Percentiles rank a stretch among this genome's conserved stretches.
These are phyloP conservation scores for Onychostruthus taczanowskii DNA, from an alignment of 2,113 vertebrate genomes.

Conservation along the genomic window DNA sequence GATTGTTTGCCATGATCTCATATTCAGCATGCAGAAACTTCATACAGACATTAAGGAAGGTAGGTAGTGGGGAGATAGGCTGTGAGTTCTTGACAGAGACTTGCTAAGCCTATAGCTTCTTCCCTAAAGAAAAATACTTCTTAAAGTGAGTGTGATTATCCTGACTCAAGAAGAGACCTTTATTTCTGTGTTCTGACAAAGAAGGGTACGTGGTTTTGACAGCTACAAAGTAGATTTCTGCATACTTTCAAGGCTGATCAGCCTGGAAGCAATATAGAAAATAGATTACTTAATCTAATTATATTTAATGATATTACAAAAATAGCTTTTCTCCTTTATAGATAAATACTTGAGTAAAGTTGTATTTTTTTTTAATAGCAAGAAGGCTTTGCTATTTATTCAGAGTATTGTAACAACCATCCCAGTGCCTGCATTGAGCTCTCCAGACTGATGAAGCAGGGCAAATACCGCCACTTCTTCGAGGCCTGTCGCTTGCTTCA, in stretches of 20 bases:
- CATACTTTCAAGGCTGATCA: not conserved
- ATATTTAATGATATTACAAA: not conserved
- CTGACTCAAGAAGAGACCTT: not conserved
- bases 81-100: not conserved
- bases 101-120: not conserved
- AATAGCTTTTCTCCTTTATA: not conserved
- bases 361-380: constrained; percentile 72
- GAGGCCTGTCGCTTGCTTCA: constrained; percentile 96
- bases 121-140: not conserved
- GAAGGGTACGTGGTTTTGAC: not conserved
- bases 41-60: not conserved
- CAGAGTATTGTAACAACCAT: constrained; percentile 97
- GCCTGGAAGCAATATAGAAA: not conserved
- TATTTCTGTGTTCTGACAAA: not conserved
- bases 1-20: not conserved
- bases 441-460: constrained; percentile 87
- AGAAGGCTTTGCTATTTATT: constrained; percentile 94
- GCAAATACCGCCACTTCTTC: constrained; percentile 94
- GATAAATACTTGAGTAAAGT: not conserved
- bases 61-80: not conserved
- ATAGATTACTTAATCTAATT: not conserved
- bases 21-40: not conserved
- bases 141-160: not conserved
- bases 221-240: not conserved
- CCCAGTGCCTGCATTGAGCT: constrained; percentile 88